phyloP scores from a whole-genome alignment of 2,888 invertebrate genomes.

The Cryptus viduatorius region DNA sequence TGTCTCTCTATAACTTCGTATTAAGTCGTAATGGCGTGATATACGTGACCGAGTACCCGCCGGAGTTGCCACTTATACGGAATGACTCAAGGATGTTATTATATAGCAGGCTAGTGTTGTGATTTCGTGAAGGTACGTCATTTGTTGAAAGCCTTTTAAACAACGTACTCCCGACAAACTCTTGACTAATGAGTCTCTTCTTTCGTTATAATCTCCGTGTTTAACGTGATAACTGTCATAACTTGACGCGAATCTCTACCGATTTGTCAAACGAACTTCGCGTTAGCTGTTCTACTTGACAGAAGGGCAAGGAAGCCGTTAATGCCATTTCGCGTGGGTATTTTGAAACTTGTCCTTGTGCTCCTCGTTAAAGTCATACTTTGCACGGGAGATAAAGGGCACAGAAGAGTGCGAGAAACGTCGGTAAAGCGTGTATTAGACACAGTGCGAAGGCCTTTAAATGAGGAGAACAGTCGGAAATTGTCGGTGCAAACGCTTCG shows the following conservation, averaged over 20 bases:
- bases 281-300: constrained; percentile 1
- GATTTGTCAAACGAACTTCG: constrained; percentile 47
- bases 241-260: constrained; percentile 24
- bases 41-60: background rate
- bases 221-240: background rate
- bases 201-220: background rate
- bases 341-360: constrained; percentile 36
- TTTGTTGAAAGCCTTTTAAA: background rate
- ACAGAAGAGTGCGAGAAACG: background rate
- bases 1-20: constrained; percentile 2
- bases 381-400: constrained; percentile 1
- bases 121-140: background rate
- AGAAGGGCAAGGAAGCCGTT: constrained; percentile 22
- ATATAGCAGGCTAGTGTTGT: background rate
- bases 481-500: constrained; percentile 11
- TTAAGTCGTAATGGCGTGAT: constrained; percentile 2
- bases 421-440: constrained; percentile 13
- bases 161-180: background rate
- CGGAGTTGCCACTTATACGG: background rate
- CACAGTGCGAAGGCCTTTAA: constrained; percentile 9
- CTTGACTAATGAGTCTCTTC: background rate
- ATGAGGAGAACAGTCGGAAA: background rate
- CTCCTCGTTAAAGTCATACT: constrained; percentile 43
- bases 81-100: background rate
- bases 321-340: constrained; percentile 12